Evolutionary conservation across 1,140 invertebrate genomes (phyloP).

Genomic region (Cardiocondyla obscurior): DNA sequence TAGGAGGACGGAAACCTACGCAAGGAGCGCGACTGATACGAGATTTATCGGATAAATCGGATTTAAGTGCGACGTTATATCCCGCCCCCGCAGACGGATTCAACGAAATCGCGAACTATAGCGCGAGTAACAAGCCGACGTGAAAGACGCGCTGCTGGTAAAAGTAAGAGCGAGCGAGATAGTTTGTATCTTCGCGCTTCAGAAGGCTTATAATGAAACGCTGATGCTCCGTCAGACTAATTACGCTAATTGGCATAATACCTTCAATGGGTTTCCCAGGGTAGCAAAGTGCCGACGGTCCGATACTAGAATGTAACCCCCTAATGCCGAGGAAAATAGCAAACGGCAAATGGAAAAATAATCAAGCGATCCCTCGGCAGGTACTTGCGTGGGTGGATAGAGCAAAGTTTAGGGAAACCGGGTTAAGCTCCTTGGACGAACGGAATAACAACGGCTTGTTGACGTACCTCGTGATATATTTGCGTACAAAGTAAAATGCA

Average conservation of each 20-base stretch:
- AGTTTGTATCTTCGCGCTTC: slow-evolving; percentile 54
- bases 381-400: slow-evolving; percentile 8
- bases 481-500: slow-evolving; percentile 32
- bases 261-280: slow-evolving; percentile 66
- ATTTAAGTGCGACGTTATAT: slow-evolving; percentile 66
- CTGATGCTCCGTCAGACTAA: slow-evolving; percentile 65
- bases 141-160: slow-evolving; percentile 46
- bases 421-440: slow-evolving; percentile 37
- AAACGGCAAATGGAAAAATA: slow-evolving; percentile 8
- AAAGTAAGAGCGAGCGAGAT: background rate
- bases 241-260: slow-evolving; percentile 78
- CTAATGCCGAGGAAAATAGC: background rate
- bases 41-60: slow-evolving; percentile 71
- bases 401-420: background rate
- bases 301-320: slow-evolving; percentile 44
- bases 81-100: slow-evolving; percentile 55
- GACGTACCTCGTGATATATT: slow-evolving; percentile 39
- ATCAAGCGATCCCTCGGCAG: background rate
- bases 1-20: slow-evolving; percentile 59
- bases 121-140: slow-evolving; percentile 59
- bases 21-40: slow-evolving; percentile 55
- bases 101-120: slow-evolving; percentile 47
- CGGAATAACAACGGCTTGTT: slow-evolving; percentile 39
- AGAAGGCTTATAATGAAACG: slow-evolving; percentile 69
- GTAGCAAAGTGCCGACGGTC: slow-evolving; percentile 60